Evolutionary conservation across 2,797 vertebrate species (phyloP).

Genomic region (Meda fulgida): DNA sequence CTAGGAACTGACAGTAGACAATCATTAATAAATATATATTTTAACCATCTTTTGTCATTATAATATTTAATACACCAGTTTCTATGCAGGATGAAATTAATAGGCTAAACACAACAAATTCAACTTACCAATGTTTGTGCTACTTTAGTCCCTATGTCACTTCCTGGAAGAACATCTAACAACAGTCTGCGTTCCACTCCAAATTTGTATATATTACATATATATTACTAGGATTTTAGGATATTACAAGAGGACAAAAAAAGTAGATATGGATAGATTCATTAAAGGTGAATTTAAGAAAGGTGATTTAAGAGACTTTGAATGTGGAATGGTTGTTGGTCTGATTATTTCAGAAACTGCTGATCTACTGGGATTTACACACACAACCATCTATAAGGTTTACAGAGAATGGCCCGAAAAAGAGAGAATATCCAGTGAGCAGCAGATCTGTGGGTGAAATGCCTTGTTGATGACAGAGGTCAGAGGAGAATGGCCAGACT

Average conservation of each 20-base stretch:
- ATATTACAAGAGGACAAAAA: too few species aligned
- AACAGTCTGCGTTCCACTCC: not conserved
- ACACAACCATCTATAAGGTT: not conserved
- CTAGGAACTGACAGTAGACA: not conserved
- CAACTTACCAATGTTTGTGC: not conserved
- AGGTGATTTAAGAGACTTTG: not conserved
- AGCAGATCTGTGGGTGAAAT: slow-evolving; percentile 6
- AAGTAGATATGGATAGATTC: too few species aligned
- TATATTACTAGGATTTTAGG: too few species aligned
- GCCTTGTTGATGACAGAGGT: slow-evolving; percentile 52
- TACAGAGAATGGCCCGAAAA: not conserved
- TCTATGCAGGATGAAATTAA: not conserved
- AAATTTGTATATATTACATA: too few species aligned
- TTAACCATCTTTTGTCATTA: not conserved
- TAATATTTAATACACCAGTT: not conserved
- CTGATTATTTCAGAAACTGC: too few species aligned
- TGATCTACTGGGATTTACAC: not conserved
- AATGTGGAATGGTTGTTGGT: not conserved
- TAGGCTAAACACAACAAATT: not conserved
- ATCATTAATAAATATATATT: not conserved
- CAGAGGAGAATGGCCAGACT: slow-evolving; percentile 23
- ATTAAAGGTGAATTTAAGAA: not conserved
- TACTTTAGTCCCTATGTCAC: not conserved
- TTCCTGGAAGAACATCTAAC: not conserved
- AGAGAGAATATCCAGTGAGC: not conserved